Evolutionary conservation across 2,113 vertebrate genomes (phyloP), one percentile per base, ranked within the genome.

Genomic region (Carassius gibelio): DNA sequence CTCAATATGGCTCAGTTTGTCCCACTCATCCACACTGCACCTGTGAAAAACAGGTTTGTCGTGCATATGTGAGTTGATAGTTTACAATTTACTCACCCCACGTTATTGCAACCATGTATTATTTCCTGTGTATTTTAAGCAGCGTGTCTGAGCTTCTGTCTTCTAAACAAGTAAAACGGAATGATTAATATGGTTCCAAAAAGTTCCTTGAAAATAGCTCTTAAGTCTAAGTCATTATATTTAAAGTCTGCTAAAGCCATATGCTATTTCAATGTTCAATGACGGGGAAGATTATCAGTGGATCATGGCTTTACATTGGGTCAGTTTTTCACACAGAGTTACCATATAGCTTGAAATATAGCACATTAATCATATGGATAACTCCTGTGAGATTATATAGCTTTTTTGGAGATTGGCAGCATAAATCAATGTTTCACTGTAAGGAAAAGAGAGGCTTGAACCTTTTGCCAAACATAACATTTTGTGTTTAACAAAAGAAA

Each of bases 1-100:
- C 17, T 71, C 48, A 72, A 38, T 42, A 89, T 86, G 62, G 42
- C 78, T 86, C 48, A 48, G 62, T 57, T 77, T 74, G 10, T 21
- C 15, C 19, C n/a, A 26, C 11, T 74, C 42, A 79, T 69, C 57
- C 64, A 79, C 26, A 66, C 2, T 57, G 61, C 64, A 75, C 80
- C 82, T 78, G 62, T 76, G 21, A 52, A 71, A 77, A 30, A 62
- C 55, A 23, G 9, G 38, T 19, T 5, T 75, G 21, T 3, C 2
- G 5, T 59, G 64, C 57, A 59, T 21, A 6, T 61, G n/a, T 36
- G 36, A 3, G 26, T 26, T 26, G 5, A 14, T 75, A 26, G 45
- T 8, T 55, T 3, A 76, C n/a, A 3, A 55, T 34, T 76, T 76
- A 75, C 42, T 74, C 42, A 74, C 34, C 5, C 57, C 9, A 30